Conservation (phyloP, 2,113 vertebrate species). For the Centrocercus urophasianus region DNA sequence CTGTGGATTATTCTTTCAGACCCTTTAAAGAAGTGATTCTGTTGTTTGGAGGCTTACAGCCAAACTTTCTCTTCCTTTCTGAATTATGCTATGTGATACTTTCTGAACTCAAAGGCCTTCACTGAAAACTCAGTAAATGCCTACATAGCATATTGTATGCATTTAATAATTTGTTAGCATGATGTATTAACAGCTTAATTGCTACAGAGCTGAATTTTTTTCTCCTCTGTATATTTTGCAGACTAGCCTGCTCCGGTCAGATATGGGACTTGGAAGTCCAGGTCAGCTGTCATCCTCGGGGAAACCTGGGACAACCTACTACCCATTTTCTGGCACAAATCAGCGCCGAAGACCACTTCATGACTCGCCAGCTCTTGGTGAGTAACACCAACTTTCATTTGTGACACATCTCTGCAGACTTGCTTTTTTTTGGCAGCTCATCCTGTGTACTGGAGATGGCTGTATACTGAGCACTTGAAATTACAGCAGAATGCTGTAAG, state of each 20-base stretch:
- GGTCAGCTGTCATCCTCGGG: slow-evolving; percentile 86
- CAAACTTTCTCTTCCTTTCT: background rate
- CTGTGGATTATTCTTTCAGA: background rate
- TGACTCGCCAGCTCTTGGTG: slow-evolving; percentile 88
- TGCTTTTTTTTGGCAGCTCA: background rate
- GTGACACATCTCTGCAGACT: background rate
- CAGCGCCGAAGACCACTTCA: slow-evolving; percentile 90
- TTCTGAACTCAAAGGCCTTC: background rate
- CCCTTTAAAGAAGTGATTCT: background rate
- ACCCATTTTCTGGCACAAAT: slow-evolving; percentile 87
- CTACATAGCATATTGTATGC: background rate
- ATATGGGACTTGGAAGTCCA: slow-evolving; percentile 87
- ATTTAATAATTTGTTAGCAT: background rate
- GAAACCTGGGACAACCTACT: slow-evolving; percentile 89
- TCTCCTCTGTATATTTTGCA: slow-evolving; percentile 72
- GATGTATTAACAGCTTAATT: background rate
- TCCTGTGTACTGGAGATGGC: background rate
- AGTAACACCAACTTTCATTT: background rate
- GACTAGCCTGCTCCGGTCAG: slow-evolving; percentile 85
- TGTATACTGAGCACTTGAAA: background rate
- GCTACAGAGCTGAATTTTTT: background rate
- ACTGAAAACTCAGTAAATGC: background rate
- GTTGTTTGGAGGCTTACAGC: background rate
- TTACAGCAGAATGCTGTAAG: background rate
- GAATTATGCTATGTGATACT: background rate